Evolutionary conservation across 35 echinoderm and acorn worm species (phyloP), one percentile per base, ranked within the genome.

Genomic region (Diadema setosum): DNA sequence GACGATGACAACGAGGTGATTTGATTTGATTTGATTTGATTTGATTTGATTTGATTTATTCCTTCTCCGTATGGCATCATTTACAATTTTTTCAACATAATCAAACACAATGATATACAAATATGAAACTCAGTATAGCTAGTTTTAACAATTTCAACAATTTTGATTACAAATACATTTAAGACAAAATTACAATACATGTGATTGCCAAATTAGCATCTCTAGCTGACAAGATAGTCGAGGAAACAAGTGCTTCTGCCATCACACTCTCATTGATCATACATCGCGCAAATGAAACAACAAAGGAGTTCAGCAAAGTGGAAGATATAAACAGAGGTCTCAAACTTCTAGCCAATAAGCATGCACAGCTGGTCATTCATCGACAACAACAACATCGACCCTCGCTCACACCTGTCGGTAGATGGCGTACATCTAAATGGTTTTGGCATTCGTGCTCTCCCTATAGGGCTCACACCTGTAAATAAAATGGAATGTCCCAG

Each of bases 261-360:
- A 17, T 76, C 39, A 40, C 20, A 20, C 37, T 76, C 43, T 36
- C 39, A 76, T 76, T 20, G 37, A 76, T 76, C 16, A 76, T 76
- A 18, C 70, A 76, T 40, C 70, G 37, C 24, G 35, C 16, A 17
- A 40, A 76, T 40, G 70, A 76, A 76, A 76, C 16, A 1, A 40
- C 37, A 76, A 40, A 23, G 2, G 70, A 76, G 9, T 76, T 76
- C 37, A 20, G 1, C 70, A 76, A 76, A 76, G 70, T 76, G 70
- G 43, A 76, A 20, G 39, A 76, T 40, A 21, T 76, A 7, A 43
- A 40, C 70, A 32, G 21, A 41, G 0, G 39, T 2, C 35, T 76
- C n/a, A 76, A 76, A 76, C 70, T 76, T 76, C 39, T 43, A 43
- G 39, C 70, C 70, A 76, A 76, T 40, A 32, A 76, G 70, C 20